phyloP scores from a whole-genome alignment of 2,888 invertebrate species.

The Ophion costatus region DNA sequence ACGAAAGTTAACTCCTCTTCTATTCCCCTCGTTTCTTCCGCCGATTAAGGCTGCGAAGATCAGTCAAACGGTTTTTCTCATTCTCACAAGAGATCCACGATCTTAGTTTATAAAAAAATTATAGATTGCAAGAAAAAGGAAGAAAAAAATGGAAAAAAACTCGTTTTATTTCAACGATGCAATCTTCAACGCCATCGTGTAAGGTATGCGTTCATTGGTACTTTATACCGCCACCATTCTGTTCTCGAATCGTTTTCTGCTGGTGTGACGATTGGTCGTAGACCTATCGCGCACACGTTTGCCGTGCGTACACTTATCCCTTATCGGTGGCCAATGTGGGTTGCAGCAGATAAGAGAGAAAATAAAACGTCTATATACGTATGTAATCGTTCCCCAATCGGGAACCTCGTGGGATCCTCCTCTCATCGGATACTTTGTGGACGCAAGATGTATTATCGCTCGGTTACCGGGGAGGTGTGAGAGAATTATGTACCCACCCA shows the following conservation, averaged over 20 bases:
- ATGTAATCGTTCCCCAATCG: slow-evolving; percentile 44
- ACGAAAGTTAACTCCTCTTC: too few relatives aligned
- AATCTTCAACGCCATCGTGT: background rate
- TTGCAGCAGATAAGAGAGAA: slow-evolving; percentile 44
- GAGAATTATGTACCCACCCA: slow-evolving; percentile 66
- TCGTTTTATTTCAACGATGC: background rate
- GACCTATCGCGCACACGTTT: background rate
- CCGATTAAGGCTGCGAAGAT: too few relatives aligned
- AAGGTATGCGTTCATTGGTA: background rate
- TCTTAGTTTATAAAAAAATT: too few relatives aligned
- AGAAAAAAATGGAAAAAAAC: background rate
- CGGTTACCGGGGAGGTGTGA: slow-evolving; percentile 39
- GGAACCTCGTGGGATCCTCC: slow-evolving; percentile 23
- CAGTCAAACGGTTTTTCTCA: too few relatives aligned
- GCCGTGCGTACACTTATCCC: background rate
- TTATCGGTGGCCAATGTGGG: slow-evolving; percentile 59
- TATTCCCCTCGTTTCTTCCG: too few relatives aligned
- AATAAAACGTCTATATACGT: slow-evolving; percentile 8
- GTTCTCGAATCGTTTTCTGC: slow-evolving; percentile 18
- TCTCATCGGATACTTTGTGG: slow-evolving; percentile 22
- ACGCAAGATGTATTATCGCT: slow-evolving; percentile 54
- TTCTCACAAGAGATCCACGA: too few relatives aligned
- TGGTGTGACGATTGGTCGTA: slow-evolving; percentile 25
- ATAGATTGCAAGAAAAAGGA: background rate
- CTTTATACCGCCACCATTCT: slow-evolving; percentile 1